These are phyloP conservation scores for Polypterus bichir DNA, from an alignment of 2,113 vertebrate species.

Conservation along the genomic window DNA sequence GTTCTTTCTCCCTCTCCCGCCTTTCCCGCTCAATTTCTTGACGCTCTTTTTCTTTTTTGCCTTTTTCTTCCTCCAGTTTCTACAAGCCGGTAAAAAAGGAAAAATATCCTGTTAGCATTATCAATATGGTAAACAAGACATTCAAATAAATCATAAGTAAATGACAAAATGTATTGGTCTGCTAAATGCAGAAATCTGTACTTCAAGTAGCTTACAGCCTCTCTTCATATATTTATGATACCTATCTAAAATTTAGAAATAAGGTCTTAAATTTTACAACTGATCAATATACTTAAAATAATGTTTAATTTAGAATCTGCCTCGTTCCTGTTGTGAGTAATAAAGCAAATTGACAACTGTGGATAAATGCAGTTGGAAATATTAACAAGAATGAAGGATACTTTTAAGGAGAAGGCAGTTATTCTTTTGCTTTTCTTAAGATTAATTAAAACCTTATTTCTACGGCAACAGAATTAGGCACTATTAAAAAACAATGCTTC, in stretches of 20 bases:
- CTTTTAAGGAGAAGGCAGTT: too few species aligned
- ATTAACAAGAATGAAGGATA: too few species aligned
- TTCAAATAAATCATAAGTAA: conserved; percentile 33
- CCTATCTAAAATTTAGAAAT: neutral
- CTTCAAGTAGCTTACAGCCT: conserved; percentile 1
- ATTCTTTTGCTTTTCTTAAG: too few species aligned
- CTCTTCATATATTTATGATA: neutral
- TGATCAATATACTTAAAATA: too few species aligned
- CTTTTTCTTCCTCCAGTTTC: conserved; percentile 98
- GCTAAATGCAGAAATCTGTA: neutral
- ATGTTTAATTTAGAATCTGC: too few species aligned
- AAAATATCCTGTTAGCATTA: neutral
- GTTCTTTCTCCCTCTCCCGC: conserved; percentile 87
- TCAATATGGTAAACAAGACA: neutral
- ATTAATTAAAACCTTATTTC: too few species aligned
- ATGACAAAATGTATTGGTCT: conserved; percentile 41
- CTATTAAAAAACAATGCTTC: too few species aligned
- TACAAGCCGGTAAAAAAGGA: conserved; percentile 74
- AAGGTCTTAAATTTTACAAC: too few species aligned
- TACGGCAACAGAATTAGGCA: too few species aligned
- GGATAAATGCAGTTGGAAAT: too few species aligned
- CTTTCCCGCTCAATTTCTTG: conserved; percentile 87
- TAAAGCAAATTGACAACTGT: too few species aligned
- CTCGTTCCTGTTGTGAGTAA: too few species aligned
- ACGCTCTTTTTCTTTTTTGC: conserved; percentile 93